These are phyloP conservation scores for Hippoglossus stenolepis DNA, from an alignment of 2,113 vertebrate genomes.

Conservation along the genomic window DNA sequence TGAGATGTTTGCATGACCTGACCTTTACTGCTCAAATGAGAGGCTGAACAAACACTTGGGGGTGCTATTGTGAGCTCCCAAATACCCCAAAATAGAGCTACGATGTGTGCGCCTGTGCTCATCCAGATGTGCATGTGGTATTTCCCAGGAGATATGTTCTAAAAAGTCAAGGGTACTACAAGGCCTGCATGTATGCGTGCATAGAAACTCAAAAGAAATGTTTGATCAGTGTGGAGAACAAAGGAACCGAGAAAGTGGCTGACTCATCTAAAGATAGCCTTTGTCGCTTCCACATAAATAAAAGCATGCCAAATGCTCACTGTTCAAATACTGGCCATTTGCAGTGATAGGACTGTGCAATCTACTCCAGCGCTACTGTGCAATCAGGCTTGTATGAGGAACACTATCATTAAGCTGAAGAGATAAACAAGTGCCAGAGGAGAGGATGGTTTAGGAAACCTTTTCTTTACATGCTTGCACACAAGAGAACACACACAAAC, in stretches of 20 bases:
- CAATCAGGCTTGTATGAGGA: constrained; percentile 67
- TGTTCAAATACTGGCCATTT: constrained; percentile 73
- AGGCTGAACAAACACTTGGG: constrained; percentile 69
- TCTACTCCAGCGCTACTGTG: constrained; percentile 60
- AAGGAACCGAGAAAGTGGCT: constrained; percentile 70
- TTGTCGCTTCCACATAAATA: constrained; percentile 59
- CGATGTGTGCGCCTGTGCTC: constrained; percentile 4
- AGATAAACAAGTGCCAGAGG: constrained; percentile 72
- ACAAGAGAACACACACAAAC: constrained; percentile 57
- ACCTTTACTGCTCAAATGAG: constrained; percentile 58
- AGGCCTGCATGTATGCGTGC: background rate
- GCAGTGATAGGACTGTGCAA: constrained; percentile 67
- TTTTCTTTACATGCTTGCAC: constrained; percentile 65
- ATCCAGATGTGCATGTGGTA: constrained; percentile 33
- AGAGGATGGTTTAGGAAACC: constrained; percentile 72
- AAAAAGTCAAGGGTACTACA: constrained; percentile 28
- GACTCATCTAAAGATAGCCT: constrained; percentile 75
- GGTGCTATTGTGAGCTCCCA: constrained; percentile 60
- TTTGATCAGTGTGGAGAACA: constrained; percentile 58
- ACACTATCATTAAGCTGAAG: constrained; percentile 74
- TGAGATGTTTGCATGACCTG: constrained; percentile 65
- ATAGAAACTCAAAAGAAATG: constrained; percentile 15
- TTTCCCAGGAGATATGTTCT: constrained; percentile 34
- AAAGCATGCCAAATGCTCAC: constrained; percentile 62
- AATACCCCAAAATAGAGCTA: constrained; percentile 59